Conservation (phyloP, 64 coral and sea anemone species). For the Porites australiensis region DNA sequence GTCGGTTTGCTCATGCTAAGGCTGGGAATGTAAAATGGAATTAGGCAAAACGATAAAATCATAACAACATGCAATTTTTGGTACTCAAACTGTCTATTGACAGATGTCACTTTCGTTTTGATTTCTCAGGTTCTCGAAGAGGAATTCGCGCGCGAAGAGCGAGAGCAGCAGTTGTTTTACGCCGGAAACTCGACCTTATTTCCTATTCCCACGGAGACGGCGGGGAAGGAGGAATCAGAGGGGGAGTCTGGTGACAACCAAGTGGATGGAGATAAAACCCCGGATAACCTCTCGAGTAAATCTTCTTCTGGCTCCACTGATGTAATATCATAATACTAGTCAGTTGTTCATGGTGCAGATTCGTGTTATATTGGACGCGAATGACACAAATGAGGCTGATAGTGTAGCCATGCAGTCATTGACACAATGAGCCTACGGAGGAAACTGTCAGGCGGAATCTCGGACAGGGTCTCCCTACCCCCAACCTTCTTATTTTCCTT, state of each 20-base stretch:
- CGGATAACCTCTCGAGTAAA: conserved; percentile 54
- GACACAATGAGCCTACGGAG: too few species aligned
- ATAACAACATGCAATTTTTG: too few species aligned
- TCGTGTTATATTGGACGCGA: too few species aligned
- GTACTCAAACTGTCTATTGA: too few species aligned
- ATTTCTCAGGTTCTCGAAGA: conserved; percentile 81
- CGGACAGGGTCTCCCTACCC: too few species aligned
- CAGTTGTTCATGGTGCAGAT: not conserved
- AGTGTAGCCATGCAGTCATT: too few species aligned
- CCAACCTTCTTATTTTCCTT: too few species aligned
- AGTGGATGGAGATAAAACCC: conserved; percentile 48
- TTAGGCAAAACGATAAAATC: too few species aligned
- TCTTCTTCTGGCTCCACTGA: conserved; percentile 53
- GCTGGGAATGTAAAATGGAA: too few species aligned
- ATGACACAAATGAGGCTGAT: too few species aligned
- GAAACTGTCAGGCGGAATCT: too few species aligned
- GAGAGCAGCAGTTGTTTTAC: conserved; percentile 97
- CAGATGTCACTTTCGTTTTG: not conserved
- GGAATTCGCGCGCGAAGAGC: conserved; percentile 87
- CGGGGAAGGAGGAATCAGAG: conserved; percentile 48
- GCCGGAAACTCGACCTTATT: conserved; percentile 53
- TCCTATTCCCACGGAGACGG: conserved; percentile 1
- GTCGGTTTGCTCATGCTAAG: too few species aligned
- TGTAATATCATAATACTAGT: not conserved
- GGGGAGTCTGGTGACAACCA: conserved; percentile 48